phyloP scores from a whole-genome alignment of 2,113 vertebrate species.

The Spilogale gracilis region DNA sequence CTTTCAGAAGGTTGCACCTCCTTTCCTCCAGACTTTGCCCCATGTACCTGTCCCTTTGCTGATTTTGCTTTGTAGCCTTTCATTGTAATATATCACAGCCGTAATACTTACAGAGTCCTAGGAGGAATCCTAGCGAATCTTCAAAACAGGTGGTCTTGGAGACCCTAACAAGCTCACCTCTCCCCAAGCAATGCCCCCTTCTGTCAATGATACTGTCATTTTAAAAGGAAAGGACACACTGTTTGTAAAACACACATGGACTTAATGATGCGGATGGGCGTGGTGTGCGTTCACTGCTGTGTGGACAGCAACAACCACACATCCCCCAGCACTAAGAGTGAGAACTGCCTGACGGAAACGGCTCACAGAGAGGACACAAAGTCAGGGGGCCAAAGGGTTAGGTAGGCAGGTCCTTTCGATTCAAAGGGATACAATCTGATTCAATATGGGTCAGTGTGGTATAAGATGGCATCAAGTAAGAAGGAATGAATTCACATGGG shows the following conservation, averaged over 20 bases:
- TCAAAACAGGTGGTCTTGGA: too few species aligned
- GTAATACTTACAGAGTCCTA: background rate
- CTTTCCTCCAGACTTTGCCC: background rate
- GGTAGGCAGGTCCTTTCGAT: background rate
- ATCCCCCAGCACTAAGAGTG: too few species aligned
- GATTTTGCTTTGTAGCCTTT: background rate
- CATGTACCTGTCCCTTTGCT: background rate
- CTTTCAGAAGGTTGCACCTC: background rate
- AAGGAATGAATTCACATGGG: background rate
- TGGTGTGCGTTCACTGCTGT: too few species aligned
- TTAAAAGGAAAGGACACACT: background rate
- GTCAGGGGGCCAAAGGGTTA: too few species aligned
- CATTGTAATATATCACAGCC: background rate
- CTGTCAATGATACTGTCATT: background rate
- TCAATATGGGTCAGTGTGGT: background rate
- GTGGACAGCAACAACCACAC: background rate
- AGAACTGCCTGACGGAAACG: background rate
- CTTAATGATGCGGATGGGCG: background rate
- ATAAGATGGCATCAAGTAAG: background rate
- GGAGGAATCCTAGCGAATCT: background rate
- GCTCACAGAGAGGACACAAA: background rate
- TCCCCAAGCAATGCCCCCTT: background rate
- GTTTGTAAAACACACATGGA: background rate
- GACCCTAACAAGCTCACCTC: background rate
- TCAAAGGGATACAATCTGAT: background rate